Percentiles rank a stretch among this genome's conserved stretches.
Conservation (phyloP, 2,888 invertebrate genomes). For the Drosophila meridiana region DNA sequence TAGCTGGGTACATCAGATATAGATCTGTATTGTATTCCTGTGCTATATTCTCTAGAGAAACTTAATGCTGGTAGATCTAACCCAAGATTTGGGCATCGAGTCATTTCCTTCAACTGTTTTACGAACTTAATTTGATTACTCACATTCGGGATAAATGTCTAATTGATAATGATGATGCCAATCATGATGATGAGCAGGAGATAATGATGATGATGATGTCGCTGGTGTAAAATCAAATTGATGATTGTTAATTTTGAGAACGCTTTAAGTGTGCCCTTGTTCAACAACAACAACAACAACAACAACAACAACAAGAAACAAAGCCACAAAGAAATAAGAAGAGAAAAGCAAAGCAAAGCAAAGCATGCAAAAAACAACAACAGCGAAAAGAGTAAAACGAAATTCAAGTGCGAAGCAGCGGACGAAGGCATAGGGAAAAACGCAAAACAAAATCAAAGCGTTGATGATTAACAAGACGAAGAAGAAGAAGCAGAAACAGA, state of each 20-base stretch:
- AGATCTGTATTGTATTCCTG: too few relatives aligned
- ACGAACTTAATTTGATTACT: neutral
- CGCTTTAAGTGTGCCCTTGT: constrained; percentile 23
- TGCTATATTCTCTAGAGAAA: too few relatives aligned
- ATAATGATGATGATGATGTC: neutral
- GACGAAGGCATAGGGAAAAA: constrained; percentile 12
- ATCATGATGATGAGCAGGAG: neutral
- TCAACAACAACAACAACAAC: constrained; percentile 2
- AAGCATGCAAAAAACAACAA: constrained; percentile 1
- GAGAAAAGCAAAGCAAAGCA: constrained; percentile 5
- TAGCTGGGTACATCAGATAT: too few relatives aligned
- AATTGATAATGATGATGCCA: neutral
- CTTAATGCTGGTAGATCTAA: too few relatives aligned
- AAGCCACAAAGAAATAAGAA: neutral
- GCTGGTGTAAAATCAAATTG: neutral
- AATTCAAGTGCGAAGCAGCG: constrained; percentile 16
- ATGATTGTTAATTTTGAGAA: constrained; percentile 8
- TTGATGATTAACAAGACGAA: constrained; percentile 12
- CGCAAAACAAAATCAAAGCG: constrained; percentile 15
- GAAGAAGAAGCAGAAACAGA: constrained; percentile 2
- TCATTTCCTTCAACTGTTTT: neutral
- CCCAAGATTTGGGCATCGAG: too few relatives aligned
- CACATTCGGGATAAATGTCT: neutral
- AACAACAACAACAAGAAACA: neutral
- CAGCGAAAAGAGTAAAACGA: neutral